Conservation (phyloP, 2,888 invertebrate species). For the Athripsodes cinereus region DNA sequence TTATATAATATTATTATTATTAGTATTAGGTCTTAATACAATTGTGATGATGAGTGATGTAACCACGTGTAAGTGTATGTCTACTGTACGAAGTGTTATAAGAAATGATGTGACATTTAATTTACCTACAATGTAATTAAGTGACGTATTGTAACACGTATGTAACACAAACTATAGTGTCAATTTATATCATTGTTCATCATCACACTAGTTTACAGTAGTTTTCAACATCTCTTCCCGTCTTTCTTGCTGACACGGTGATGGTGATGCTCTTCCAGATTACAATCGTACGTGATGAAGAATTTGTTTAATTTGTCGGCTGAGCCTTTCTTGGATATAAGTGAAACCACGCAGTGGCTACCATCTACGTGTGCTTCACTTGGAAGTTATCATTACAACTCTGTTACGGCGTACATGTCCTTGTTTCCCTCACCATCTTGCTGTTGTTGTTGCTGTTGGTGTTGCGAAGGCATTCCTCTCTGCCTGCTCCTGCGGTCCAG, state of each 20-base stretch:
- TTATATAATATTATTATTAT: no score
- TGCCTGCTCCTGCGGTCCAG: slow-evolving; percentile 15
- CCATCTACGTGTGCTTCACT: slow-evolving; percentile 25
- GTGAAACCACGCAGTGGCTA: slow-evolving; percentile 24
- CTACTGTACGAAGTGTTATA: no score
- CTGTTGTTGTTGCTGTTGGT: slow-evolving; percentile 18
- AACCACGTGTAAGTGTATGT: no score
- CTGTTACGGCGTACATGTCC: slow-evolving; percentile 70
- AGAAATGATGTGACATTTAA: no score
- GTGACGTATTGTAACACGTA: background rate
- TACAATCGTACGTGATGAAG: slow-evolving; percentile 21
- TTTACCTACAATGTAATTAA: background rate
- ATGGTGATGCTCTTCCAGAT: slow-evolving; percentile 9
- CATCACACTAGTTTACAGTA: background rate
- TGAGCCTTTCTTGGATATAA: slow-evolving; percentile 17
- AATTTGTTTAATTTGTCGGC: slow-evolving; percentile 22
- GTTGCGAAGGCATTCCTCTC: background rate
- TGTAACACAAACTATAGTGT: background rate
- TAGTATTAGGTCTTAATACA: no score
- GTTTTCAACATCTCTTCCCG: background rate
- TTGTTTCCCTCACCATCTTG: slow-evolving; percentile 38
- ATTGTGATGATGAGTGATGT: no score
- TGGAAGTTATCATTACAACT: slow-evolving; percentile 44
- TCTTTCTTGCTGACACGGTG: background rate
- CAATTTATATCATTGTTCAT: background rate